Conservation (phyloP, 2,113 vertebrate genomes). For the Dipodomys stephensi region DNA sequence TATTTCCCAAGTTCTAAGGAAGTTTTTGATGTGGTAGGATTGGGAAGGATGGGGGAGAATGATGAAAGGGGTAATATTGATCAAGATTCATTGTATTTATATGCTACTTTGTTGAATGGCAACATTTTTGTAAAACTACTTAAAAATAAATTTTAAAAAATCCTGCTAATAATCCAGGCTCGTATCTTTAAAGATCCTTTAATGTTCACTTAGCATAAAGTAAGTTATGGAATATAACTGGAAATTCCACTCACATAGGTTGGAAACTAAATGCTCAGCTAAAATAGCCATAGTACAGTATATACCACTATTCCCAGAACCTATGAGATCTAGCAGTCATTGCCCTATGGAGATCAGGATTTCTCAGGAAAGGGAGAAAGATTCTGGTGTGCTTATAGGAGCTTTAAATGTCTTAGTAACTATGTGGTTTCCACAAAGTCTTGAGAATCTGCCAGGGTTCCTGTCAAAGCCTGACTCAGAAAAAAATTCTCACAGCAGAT, state of each 20-base stretch:
- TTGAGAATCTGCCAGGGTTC: not conserved
- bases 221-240: not conserved
- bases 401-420: not conserved
- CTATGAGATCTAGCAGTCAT: not conserved
- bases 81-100: too few relatives aligned
- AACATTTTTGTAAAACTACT: too few relatives aligned
- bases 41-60: too few relatives aligned
- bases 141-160: not conserved
- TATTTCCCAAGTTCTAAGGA: not conserved
- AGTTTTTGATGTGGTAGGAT: not conserved
- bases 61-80: too few relatives aligned
- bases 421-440: not conserved
- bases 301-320: rapidly evolving
- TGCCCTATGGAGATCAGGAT: not conserved
- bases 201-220: not conserved
- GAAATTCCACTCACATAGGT: not conserved
- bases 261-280: not conserved
- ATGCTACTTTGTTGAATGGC: too few relatives aligned
- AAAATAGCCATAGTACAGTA: not conserved
- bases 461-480: not conserved
- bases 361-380: not conserved
- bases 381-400: not conserved
- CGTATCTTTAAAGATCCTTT: slow-evolving; percentile 8
- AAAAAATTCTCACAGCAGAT: not conserved
- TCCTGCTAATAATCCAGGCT: not conserved